Percentiles rank a stretch among this genome's conserved stretches.
phyloP scores from a whole-genome alignment of 1,140 invertebrate genomes.

The Cydia amplana region DNA sequence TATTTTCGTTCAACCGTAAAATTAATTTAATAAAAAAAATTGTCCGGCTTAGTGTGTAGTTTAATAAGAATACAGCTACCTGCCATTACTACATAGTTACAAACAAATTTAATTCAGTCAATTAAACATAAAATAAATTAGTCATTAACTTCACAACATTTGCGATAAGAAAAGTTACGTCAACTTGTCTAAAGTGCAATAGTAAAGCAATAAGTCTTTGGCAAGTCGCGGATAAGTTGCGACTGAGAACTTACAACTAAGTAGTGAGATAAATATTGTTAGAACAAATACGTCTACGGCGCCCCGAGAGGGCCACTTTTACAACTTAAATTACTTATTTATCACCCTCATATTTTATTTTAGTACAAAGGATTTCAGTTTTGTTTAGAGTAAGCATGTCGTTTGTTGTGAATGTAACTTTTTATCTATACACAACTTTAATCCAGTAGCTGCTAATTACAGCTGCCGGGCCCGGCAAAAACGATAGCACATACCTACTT shows the following conservation, averaged over 20 bases:
- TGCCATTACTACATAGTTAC: no score
- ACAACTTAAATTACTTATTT: not conserved
- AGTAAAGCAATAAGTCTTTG: conserved; percentile 5
- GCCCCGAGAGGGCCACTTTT: not conserved
- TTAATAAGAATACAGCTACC: no score
- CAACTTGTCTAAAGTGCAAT: not conserved
- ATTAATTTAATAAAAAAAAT: not conserved
- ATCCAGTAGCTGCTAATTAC: no score
- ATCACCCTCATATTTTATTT: not conserved
- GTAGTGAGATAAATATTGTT: conserved; percentile 4
- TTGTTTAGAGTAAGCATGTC: not conserved
- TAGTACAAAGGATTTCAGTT: not conserved
- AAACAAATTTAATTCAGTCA: not conserved
- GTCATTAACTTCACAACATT: no score
- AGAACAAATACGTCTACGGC: not conserved
- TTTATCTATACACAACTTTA: no score
- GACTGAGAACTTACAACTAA: not conserved
- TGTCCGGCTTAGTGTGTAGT: not conserved
- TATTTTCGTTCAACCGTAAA: not conserved
- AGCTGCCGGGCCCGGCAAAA: no score
- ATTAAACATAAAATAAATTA: no score
- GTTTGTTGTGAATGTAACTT: no score
- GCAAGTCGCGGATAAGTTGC: not conserved
- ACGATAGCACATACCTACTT: no score
- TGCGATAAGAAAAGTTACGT: no score